A percentile compares a stretch with the other conserved stretches of the same genome.
Conservation (phyloP, 30 jellyfish, hydroid and myxozoan genomes). For the Catostylus mosaicus region DNA sequence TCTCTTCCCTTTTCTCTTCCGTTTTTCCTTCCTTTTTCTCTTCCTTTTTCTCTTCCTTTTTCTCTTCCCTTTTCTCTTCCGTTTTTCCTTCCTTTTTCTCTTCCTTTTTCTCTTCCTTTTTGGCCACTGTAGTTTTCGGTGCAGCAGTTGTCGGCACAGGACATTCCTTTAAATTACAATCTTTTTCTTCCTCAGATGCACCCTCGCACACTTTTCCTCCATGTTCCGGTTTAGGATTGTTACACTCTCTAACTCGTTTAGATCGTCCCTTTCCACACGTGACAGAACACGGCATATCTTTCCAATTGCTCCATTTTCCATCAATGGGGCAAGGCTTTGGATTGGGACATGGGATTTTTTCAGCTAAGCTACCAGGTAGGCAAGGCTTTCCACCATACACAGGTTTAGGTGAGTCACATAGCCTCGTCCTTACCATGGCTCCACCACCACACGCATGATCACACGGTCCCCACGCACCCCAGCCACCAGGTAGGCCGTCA, state of each 20-base stretch:
- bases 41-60: constrained; percentile 19
- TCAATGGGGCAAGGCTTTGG: constrained; percentile 16
- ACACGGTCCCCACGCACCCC: constrained; percentile 64
- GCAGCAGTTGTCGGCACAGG: constrained; percentile 27
- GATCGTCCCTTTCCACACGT: constrained; percentile 54
- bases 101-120: constrained; percentile 1
- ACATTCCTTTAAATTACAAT: constrained; percentile 31
- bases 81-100: neutral
- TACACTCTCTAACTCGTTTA: constrained; percentile 45
- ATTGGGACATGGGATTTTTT: neutral
- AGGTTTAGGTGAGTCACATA: constrained; percentile 53
- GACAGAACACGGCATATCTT: constrained; percentile 33
- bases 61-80: constrained; percentile 3
- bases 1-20: constrained; percentile 13
- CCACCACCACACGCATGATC: constrained; percentile 50
- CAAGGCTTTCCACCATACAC: constrained; percentile 43
- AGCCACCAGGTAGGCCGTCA: constrained; percentile 44
- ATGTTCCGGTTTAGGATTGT: constrained; percentile 47
- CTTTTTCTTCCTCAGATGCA: constrained; percentile 25
- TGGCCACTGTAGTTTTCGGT: neutral
- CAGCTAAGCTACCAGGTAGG: neutral
- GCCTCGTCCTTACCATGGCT: constrained; percentile 19
- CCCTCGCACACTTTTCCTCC: constrained; percentile 70
- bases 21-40: neutral
- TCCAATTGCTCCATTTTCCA: constrained; percentile 43